Conservation (phyloP, 2,888 invertebrate species). For the Heliconius cydno region DNA sequence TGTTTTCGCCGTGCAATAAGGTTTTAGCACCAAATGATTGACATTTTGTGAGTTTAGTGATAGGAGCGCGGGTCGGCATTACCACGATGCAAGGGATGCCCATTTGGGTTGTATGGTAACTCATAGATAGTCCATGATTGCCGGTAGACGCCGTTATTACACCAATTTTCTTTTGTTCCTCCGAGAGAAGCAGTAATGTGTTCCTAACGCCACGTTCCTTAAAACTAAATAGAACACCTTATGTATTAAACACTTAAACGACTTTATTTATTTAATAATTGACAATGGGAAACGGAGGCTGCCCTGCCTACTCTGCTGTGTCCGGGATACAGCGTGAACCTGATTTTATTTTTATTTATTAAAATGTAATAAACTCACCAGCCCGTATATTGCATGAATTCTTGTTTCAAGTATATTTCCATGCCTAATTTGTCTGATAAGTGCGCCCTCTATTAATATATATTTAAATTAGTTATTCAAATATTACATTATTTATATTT, state of each 20-base stretch:
- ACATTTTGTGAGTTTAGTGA: conserved; percentile 95
- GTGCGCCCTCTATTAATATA: conserved; percentile 86
- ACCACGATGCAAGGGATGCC: conserved; percentile 91
- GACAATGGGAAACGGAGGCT: too few species aligned
- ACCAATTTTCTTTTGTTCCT: conserved; percentile 89
- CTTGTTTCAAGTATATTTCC: conserved; percentile 95
- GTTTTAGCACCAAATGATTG: conserved; percentile 91
- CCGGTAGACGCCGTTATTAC: conserved; percentile 95
- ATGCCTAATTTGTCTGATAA: conserved; percentile 90
- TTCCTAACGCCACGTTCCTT: conserved; percentile 97
- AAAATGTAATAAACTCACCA: conserved; percentile 82
- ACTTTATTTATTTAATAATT: too few species aligned
- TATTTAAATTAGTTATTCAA: conserved; percentile 47
- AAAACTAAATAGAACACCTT: conserved; percentile 84
- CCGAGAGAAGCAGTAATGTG: conserved; percentile 87
- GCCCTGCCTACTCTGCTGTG: too few species aligned
- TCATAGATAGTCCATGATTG: conserved; percentile 92
- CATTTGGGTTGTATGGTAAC: conserved; percentile 88
- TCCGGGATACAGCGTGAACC: too few species aligned
- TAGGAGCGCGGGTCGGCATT: conserved; percentile 94
- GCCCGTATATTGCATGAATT: conserved; percentile 95
- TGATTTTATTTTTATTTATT: too few species aligned
- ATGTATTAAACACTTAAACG: too few species aligned
- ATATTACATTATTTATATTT: background rate
- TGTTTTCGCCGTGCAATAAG: conserved; percentile 89